Percentiles rank a stretch among this genome's conserved stretches.
phyloP scores from a whole-genome alignment of 2,888 invertebrate genomes.

The Thyatira batis region DNA sequence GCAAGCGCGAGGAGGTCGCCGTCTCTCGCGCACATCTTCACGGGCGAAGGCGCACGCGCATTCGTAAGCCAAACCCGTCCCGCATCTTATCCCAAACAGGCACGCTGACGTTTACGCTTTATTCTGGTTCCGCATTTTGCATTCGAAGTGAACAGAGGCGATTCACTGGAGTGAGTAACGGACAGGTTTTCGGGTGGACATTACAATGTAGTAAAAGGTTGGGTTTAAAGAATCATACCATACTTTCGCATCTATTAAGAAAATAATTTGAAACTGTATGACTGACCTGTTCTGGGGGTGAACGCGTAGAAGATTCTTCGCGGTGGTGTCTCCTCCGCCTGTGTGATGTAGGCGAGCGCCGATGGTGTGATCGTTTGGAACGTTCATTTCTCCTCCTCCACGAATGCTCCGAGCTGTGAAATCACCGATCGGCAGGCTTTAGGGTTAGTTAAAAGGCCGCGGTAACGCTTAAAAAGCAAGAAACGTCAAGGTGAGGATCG shows the following conservation, averaged over 20 bases:
- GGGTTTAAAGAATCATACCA: constrained; percentile 52
- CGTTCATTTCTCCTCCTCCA: constrained; percentile 91
- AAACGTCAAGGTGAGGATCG: constrained; percentile 64
- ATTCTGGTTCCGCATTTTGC: constrained; percentile 74
- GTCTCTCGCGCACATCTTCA: constrained; percentile 81
- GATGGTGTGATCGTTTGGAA: constrained; percentile 92
- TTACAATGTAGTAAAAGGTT: constrained; percentile 51
- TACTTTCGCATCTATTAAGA: constrained; percentile 52
- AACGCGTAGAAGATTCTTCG: constrained; percentile 74
- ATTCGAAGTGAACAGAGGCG: constrained; percentile 50
- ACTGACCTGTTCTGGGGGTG: constrained; percentile 79
- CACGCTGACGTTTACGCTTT: constrained; percentile 74
- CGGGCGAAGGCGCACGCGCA: constrained; percentile 80
- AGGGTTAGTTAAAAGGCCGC: constrained; percentile 73
- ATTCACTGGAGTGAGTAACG: constrained; percentile 38
- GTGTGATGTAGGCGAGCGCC: constrained; percentile 90
- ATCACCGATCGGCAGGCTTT: constrained; percentile 81
- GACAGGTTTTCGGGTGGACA: constrained; percentile 75
- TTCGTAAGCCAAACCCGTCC: constrained; percentile 76
- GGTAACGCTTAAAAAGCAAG: constrained; percentile 39
- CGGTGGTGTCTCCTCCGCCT: constrained; percentile 86
- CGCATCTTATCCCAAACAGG: constrained; percentile 69
- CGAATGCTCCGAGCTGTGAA: constrained; percentile 89
- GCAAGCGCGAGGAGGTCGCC: constrained; percentile 81
- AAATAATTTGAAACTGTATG: constrained; percentile 52